Base-by-base conservation (phyloP, 2,888 invertebrate genomes). In the Geotrupes spiniger region DNA sequence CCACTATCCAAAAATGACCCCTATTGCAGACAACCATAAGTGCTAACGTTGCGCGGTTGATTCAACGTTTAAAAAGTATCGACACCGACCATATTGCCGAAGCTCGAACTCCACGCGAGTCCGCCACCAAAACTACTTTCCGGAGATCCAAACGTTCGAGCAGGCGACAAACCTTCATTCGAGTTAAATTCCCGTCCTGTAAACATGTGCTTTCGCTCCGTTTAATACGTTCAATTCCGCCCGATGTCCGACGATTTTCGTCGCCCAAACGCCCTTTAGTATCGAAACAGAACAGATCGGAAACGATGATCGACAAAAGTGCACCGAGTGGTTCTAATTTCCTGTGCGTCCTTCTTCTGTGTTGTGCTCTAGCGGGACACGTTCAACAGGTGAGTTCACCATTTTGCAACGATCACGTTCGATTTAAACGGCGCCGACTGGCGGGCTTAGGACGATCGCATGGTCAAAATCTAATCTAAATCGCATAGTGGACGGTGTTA, bases 81-180 rank as follows among this genome's bases (percentile, higher is more conserved):
- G 33, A 31, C 12, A 21, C 16, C 16, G 42, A 38, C 38, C 21
- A 16, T 21, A 6, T 21, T 21, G 6, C 21, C 4, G 21, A 3
- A 21, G 4, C 21, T 21, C 21, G 21, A 21, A 21, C 29, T n/a
- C 12, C 9, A 16, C 28, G 10, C 27, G 16, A 14, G 16, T 29
- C 16, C 27, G 16, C 9, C 37, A 37, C 42, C 49, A 16, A 48
- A 27, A 52, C 36, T 48, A 12, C 15, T 26, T 48, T 51, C 54
- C 52, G 42, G 47, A 41, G 52, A 54, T 43, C 46, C 41, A 46
- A 45, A 52, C 40, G 54, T 31, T 43, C 39, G 42, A 33, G 38
- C 45, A 52, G 27, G 46, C 49, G 43, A 49, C 28, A 26, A 54
- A 54, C 51, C 44, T 51, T 46, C 46, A 42, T 52, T 31, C 15